Conservation (phyloP, 2,113 vertebrate species). For the Phrynosoma platyrhinos region DNA sequence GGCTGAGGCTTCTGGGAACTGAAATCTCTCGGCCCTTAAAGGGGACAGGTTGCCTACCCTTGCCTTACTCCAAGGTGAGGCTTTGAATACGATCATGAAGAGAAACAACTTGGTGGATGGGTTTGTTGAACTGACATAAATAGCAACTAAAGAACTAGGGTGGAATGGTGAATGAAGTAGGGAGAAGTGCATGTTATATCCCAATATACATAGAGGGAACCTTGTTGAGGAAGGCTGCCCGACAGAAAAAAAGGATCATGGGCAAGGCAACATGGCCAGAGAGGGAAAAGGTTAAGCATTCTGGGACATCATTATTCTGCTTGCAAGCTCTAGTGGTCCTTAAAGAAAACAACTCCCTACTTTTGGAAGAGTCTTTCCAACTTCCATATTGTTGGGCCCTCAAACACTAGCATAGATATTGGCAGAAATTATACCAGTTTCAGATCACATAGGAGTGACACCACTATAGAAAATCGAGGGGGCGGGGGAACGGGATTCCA, state of each 20-base stretch:
- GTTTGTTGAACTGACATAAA: neutral
- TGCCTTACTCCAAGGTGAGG: neutral
- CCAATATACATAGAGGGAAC: no score
- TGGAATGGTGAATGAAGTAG: neutral
- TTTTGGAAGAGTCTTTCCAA: neutral
- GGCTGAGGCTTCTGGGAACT: no score
- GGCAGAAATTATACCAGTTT: neutral
- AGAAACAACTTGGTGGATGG: neutral
- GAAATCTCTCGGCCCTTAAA: no score
- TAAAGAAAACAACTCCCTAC: neutral
- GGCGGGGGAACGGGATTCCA: neutral
- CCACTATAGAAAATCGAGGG: neutral
- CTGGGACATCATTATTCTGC: neutral
- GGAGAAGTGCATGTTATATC: no score
- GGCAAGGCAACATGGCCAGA: neutral
- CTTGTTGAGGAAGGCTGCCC: no score
- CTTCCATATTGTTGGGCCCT: neutral
- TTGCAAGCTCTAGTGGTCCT: no score
- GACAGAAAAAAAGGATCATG: neutral
- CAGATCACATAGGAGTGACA: neutral
- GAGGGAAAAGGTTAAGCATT: neutral
- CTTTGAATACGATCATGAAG: neutral
- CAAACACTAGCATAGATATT: neutral
- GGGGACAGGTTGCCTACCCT: no score
- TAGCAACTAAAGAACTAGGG: neutral